phyloP scores from a whole-genome alignment of 2,797 vertebrate species.

The Chiroxiphia lanceolata region DNA sequence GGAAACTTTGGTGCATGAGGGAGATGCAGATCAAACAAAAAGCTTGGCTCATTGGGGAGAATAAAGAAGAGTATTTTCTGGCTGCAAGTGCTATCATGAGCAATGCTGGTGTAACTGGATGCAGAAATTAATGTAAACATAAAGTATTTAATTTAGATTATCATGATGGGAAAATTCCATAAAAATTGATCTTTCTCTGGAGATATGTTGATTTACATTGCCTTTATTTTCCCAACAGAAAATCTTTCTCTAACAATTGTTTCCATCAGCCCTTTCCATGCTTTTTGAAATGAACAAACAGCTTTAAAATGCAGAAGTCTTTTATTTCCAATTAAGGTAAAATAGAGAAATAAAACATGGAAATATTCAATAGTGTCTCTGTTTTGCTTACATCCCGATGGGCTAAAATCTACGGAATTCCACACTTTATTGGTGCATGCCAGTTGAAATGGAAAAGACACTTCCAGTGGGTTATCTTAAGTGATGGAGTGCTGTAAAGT shows the following conservation, averaged over 20 bases:
- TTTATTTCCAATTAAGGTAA: background rate
- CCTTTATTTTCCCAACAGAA: background rate
- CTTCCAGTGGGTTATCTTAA: background rate
- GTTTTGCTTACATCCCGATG: background rate
- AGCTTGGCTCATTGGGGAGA: background rate
- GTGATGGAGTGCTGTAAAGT: background rate
- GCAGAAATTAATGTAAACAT: background rate
- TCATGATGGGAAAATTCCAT: background rate
- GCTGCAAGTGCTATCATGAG: background rate
- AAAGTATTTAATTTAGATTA: background rate
- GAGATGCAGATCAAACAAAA: background rate
- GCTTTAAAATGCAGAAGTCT: background rate
- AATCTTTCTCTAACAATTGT: background rate
- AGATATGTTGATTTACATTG: background rate
- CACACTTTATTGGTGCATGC: rapidly evolving
- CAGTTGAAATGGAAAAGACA: background rate
- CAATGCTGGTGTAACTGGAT: background rate
- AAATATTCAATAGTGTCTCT: background rate
- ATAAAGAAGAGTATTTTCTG: background rate
- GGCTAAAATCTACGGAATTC: background rate
- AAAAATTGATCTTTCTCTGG: background rate
- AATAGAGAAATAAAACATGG: background rate
- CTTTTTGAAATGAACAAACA: background rate
- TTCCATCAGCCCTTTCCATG: background rate
- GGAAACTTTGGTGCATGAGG: background rate